Base-by-base conservation (phyloP, 2,113 vertebrate species). In the Prietella phreatophila region DNA sequence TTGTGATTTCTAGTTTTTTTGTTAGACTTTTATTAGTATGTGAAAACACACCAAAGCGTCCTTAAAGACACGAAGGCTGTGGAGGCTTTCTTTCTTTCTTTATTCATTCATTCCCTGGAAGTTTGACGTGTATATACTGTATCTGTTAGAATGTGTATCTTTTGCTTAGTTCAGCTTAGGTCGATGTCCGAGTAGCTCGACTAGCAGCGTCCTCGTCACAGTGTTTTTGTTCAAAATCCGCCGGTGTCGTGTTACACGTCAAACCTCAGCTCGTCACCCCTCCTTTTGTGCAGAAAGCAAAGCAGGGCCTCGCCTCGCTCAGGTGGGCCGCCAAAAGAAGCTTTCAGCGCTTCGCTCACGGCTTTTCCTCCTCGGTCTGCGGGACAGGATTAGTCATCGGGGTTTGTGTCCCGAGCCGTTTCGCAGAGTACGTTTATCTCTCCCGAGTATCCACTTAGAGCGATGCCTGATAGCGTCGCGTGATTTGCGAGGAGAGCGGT, bases 291-390 rank as follows among this genome's bases (percentile, higher is more conserved):
- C n/a, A n/a, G n/a, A n/a, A 36, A 88, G 79, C 50, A 50, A 47
- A 71, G 42, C 55, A 60, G 73, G 80, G 73, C 69, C 27, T 27
- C 89, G 82, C n/a, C 8, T 85, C 47, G n/a, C 65, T 92, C 91
- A 92, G 91, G 91, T 93, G 91, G 71, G 85, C 90, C 71, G 88
- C 92, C 86, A 90, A 91, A 90, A 86, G 89, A 84, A 53, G 83
- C 85, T 88, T 87, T 94, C 90, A 90, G 14, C 91, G 63, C 85
- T 85, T 92, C 85, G 20, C 60, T 58, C 42, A 6, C n/a, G 4
- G 27, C 82, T 55, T 53, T 75, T 75, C 53, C 22, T 79, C 39
- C 82, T 84, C 19, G 61, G 87, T 82, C 50, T 84, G 69, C 76
- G 55, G 84, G 85, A 86, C 83, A 76, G 88, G 89, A 90, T 84